Evolutionary conservation across 2,113 vertebrate species (phyloP), one percentile per base, ranked within the genome.

Genomic region (Lates calcarifer): DNA sequence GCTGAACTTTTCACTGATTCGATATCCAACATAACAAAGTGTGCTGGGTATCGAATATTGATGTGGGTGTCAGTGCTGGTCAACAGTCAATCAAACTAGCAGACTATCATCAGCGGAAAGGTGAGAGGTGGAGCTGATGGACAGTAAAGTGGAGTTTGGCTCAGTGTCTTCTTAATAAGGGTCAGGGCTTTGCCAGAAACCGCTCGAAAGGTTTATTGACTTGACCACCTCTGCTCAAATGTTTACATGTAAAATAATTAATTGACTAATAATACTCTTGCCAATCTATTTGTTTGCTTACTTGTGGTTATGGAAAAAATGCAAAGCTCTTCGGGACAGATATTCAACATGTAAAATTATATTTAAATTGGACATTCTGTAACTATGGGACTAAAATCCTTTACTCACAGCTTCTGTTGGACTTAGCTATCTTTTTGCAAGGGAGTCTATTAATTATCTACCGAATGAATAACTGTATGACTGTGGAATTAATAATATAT

Each of bases 401-500:
- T 55, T 60, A 22, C 22, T 53, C 57, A 18, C 28, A 26, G 12
- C 62, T 69, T 58, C 66, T 67, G 22, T 62, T 70, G 13, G 33
- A 65, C 8, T 72, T 81, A 86, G 31, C 22, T 45, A 4, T 70
- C 18, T 31, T 64, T 86, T 81, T 79, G 39, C n/a, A 37, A 26
- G 15, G 6, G 58, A 80, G 60, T 58, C 60, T 75, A 72, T 86
- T 67, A 61, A 83, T 87, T 82, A 78, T 79, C 63, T 29, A 55
- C 58, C 37, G 24, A 79, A 66, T 81, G 47, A 84, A 77, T 80
- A 63, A 74, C 39, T 39, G 29, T 68, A 77, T 61, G 43, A 82
- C 73, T 86, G 64, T 66, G 15, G 58, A 82, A 83, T 87, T 87
- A 82, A 84, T 67, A 78, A 80, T 71, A 73, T 57, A 74, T 71